A percentile compares a stretch with the other conserved stretches of the same genome.
Evolutionary conservation across 2,888 invertebrate genomes (phyloP).

Genomic region (Macroteleia sp.): DNA sequence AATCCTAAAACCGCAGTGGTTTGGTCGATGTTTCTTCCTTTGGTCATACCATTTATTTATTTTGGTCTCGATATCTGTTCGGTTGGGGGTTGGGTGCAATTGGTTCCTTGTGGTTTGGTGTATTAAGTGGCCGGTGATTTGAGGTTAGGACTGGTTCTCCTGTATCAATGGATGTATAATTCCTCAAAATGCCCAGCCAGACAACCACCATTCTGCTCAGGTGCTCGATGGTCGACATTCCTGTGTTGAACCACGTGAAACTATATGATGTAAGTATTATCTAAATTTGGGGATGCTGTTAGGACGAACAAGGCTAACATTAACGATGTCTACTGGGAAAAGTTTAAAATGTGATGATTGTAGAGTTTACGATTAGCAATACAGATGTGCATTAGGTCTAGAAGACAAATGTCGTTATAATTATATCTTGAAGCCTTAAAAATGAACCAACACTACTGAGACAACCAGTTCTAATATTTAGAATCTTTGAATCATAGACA

Average conservation of each 20-base stretch:
- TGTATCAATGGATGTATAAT: slow-evolving; percentile 44
- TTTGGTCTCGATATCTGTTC: neutral
- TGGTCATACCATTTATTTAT: neutral
- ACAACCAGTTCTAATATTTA: too few relatives aligned
- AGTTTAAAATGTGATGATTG: too few relatives aligned
- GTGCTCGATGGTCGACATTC: slow-evolving; percentile 83
- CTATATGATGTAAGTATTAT: slow-evolving; percentile 78
- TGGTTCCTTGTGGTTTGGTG: slow-evolving; percentile 25
- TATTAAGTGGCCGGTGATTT: slow-evolving; percentile 20
- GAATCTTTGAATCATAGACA: too few relatives aligned
- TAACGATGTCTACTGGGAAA: too few relatives aligned
- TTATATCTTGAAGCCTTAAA: too few relatives aligned
- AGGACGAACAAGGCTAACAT: too few relatives aligned
- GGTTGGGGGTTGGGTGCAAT: too few relatives aligned
- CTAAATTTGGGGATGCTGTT: neutral
- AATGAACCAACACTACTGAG: too few relatives aligned
- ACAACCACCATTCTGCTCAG: slow-evolving; percentile 82
- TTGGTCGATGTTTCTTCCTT: too few relatives aligned
- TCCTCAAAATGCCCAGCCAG: slow-evolving; percentile 80
- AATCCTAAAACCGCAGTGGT: neutral
- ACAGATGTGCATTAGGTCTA: too few relatives aligned
- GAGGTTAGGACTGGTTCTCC: slow-evolving; percentile 27
- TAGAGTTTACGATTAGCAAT: too few relatives aligned
- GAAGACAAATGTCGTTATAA: too few relatives aligned
- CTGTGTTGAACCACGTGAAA: slow-evolving; percentile 81